Base-by-base conservation (phyloP, 2,888 invertebrate species). In the Prenolepis imparis region DNA sequence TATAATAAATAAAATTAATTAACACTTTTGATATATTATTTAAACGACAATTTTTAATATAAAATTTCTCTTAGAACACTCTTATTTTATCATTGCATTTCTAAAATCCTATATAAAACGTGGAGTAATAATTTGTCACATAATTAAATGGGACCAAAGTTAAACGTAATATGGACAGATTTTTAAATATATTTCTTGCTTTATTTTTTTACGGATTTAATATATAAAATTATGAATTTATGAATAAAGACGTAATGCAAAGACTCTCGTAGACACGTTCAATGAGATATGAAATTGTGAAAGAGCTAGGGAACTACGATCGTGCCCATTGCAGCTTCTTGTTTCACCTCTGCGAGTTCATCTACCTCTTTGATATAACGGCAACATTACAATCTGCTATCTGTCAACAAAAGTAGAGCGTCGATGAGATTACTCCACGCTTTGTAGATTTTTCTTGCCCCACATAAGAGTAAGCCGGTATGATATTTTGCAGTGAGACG, bases 391-490 rank as follows among this genome's bases (percentile, higher is more conserved):
- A 63, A 72, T 78, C 24, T 82, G 75, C 66, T 57, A 74, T n/a
- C 83, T 83, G 52, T 64, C 64, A 77, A 77, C 86, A 73, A 84
- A n/a, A 66, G 78, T 82, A 86, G 84, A 75, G 67, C 75, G 77
- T 81, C 82, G 78, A 84, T 41, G 55, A 84, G 75, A 84, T 82
- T 84, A 70, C 63, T 88, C 85, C 85, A 86, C 73, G 89, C 89
- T 89, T 89, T 61, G 87, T 89, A 89, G 87, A 84, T 88, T 80
- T 84, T 80, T 87, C 80, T 87, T 84, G 72, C 83, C 81, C 83
- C 84, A 88, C 77, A 80, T 85, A 73, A 89, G 84, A 89, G 84
- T 86, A 86, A 88, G 73, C 67, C 81, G 68, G 75, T 85, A 82
- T 88, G 85, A 84, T 87, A 88, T 83, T 82, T 87, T 86, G 85